Evolutionary conservation across 1,140 invertebrate species (phyloP), one percentile per base, ranked within the genome.

Genomic region (Uloborus diversus): DNA sequence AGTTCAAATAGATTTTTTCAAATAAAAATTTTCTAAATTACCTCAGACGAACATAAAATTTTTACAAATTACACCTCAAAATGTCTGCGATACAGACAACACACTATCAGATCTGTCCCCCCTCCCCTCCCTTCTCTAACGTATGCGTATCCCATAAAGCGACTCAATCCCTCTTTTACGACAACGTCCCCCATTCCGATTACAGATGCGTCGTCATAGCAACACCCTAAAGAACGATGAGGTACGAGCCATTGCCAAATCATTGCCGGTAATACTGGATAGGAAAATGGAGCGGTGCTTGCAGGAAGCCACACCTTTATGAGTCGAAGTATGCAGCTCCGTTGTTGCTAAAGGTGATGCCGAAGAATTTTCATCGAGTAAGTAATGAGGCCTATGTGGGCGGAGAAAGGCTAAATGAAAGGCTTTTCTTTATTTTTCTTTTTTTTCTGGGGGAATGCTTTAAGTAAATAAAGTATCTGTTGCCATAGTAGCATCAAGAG

Each of bases 331-430:
- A n/a, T 53, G 49, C 49, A n/a, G n/a, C n/a, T n/a, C n/a, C 49
- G 37, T 5, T n/a, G 49, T 53, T 53, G 49, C 49, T 20, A 17
- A n/a, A 53, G 49, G 49, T 53, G 49, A 53, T 53, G 20, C 49
- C n/a, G 20, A 53, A 53, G 49, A n/a, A 53, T 53, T 53, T 53
- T 53, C 49, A 53, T 53, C 49, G 49, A 9, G 37, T 42, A 42
- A 42, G 37, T 42, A 42, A 42, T 42, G n/a, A n/a, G n/a, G n/a
- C n/a, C n/a, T n/a, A n/a, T n/a, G 37, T 42, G 9, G 37, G 37
- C 37, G 37, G 9, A 17, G 37, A n/a, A 42, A 17, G 37, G 9
- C 17, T 9, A 42, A 42, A 42, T 42, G 37, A 42, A 42, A 42
- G 9, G 37, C 37, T 42, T 42, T 42, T 42, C 17, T 42, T 42